These are phyloP conservation scores for Sphyrna mokarran DNA, from an alignment of 2,113 vertebrate species.

Conservation along the genomic window DNA sequence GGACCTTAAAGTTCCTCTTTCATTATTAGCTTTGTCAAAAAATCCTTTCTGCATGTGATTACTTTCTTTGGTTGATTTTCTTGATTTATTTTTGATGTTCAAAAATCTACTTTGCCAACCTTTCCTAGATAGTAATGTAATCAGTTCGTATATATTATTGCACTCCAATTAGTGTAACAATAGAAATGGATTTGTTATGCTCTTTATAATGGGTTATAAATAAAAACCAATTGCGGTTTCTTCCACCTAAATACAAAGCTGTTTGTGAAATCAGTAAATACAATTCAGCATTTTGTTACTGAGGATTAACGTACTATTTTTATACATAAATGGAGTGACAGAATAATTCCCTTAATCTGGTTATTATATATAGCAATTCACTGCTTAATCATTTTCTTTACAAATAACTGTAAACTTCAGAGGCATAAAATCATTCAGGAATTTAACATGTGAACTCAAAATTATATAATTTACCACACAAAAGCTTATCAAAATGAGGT, in stretches of 20 bases:
- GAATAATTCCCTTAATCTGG: background rate
- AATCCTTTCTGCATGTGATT: background rate
- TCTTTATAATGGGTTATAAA: background rate
- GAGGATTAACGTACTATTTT: background rate
- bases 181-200: background rate
- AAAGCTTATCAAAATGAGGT: background rate
- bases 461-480: background rate
- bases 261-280: background rate
- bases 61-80: background rate
- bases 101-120: background rate
- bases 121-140: background rate
- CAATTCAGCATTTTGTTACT: background rate
- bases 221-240: background rate
- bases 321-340: background rate
- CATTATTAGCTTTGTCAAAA: background rate
- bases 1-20: background rate
- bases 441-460: background rate
- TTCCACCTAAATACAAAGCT: background rate
- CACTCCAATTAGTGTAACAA: background rate
- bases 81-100: background rate
- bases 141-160: background rate
- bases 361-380: background rate
- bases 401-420: background rate
- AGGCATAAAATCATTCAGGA: background rate
- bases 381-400: background rate